phyloP scores from a whole-genome alignment of 2,797 vertebrate species.

The Rhabdomys pumilio region DNA sequence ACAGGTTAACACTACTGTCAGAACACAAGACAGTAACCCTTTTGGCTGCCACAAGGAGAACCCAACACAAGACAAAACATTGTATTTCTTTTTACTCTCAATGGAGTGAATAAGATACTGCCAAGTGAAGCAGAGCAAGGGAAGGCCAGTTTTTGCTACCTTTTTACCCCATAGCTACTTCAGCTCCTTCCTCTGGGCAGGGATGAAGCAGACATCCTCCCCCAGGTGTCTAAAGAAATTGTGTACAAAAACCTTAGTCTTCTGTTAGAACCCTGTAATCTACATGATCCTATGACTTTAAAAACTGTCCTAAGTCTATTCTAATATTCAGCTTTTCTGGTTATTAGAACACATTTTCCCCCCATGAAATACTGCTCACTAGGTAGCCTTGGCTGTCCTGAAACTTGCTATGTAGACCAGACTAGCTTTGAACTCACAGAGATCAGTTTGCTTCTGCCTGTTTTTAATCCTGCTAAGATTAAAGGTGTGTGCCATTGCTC shows the following conservation, averaged over 20 bases:
- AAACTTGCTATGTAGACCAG: background rate
- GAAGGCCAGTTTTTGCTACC: background rate
- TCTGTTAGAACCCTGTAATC: background rate
- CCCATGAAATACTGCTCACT: background rate
- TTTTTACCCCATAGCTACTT: background rate
- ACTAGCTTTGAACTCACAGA: background rate
- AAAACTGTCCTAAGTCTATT: background rate
- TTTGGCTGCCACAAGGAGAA: background rate
- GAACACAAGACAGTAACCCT: background rate
- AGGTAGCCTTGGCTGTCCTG: background rate
- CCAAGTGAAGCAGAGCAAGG: background rate
- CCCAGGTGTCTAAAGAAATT: background rate
- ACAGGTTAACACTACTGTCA: background rate
- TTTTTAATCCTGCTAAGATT: background rate
- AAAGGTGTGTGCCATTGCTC: background rate
- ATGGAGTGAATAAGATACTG: background rate
- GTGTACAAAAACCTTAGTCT: background rate
- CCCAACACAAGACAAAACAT: background rate
- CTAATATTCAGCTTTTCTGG: conserved; percentile 17
- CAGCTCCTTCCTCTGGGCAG: background rate
- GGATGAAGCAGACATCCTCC: background rate
- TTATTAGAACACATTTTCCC: conserved; percentile 25
- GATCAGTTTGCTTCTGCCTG: background rate
- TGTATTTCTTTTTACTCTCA: background rate
- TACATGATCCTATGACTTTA: conserved; percentile 46